Base-by-base conservation (phyloP, 2,888 invertebrate genomes). In the Gisinianus flammeolus region DNA sequence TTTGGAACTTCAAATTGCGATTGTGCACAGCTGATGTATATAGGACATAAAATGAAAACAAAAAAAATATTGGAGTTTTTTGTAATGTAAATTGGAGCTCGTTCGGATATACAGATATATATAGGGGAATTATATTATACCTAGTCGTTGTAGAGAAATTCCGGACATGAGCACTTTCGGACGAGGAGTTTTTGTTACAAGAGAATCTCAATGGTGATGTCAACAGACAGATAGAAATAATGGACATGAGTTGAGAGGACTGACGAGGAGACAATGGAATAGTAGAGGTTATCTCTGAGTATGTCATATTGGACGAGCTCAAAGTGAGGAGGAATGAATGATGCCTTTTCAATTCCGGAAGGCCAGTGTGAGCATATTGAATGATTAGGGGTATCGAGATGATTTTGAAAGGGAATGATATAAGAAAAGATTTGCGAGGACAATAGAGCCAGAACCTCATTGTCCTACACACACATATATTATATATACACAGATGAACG, bases 321-420 rank as follows among this genome's bases (percentile, higher is more conserved):
- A 24, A 33, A 74, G 44, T 74, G 35, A 35, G 33, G 68, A 68
- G 31, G 68, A 68, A 68, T 76, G 76, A 68, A 58, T 56, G 76
- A 28, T 73, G 35, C 75, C 81, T 79, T 79, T 82, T 81, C 77
- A 81, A 83, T 79, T 83, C 81, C 81, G 83, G 82, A 82, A 83
- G 83, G 80, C 76, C 77, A 79, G 76, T 69, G 73, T 77, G 80
- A 79, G 78, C 56, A 79, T 81, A 82, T 80, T 81, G 81, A 82
- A 82, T 82, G 82, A 83, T 82, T 80, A 84, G 79, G 80, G 81
- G 80, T 83, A 82, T 82, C 84, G 83, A 83, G 77, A 83, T 83
- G 81, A 83, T 82, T 79, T 79, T 76, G 44, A 77, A 76, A 80
- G 79, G 77, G 79, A 79, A 80, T 80, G 79, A 79, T 79, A 79